Percentiles rank a stretch among this genome's conserved stretches.
Evolutionary conservation across 2,888 invertebrate species (phyloP).

Genomic region (Leptinotarsa haldemani): DNA sequence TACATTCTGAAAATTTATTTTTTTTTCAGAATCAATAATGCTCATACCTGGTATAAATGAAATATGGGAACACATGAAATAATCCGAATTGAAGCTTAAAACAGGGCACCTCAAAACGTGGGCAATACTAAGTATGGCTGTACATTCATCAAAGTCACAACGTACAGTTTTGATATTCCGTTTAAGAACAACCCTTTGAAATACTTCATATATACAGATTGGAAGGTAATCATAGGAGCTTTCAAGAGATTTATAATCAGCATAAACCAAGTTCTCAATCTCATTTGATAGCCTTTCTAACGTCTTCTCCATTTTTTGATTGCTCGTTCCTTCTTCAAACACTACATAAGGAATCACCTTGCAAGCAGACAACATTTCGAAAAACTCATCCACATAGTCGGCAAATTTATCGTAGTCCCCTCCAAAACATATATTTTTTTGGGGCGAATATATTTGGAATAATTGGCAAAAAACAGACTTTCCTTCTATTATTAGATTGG

Average conservation of each 20-base stretch:
- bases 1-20: background rate
- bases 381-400: slow-evolving; percentile 74
- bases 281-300: background rate
- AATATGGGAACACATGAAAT: slow-evolving; percentile 22
- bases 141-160: slow-evolving; percentile 90
- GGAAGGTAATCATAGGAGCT: background rate
- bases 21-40: background rate
- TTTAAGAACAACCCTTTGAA: slow-evolving; percentile 73
- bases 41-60: background rate
- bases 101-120: slow-evolving; percentile 63
- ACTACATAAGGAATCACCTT: slow-evolving; percentile 79
- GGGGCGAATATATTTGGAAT: slow-evolving; percentile 69
- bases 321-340: slow-evolving; percentile 76
- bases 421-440: slow-evolving; percentile 78
- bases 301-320: slow-evolving; percentile 52
- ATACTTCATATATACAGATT: background rate
- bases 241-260: background rate
- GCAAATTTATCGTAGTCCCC: slow-evolving; percentile 87
- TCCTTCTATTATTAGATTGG: slow-evolving; percentile 84
- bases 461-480: slow-evolving; percentile 79
- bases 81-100: slow-evolving; percentile 33
- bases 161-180: slow-evolving; percentile 76
- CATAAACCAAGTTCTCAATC: background rate
- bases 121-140: slow-evolving; percentile 85
- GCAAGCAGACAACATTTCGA: slow-evolving; percentile 76